Percentiles rank a stretch among this genome's conserved stretches.
phyloP scores from a whole-genome alignment of 2,797 vertebrate species.

The Acrocephalus scirpaceus region DNA sequence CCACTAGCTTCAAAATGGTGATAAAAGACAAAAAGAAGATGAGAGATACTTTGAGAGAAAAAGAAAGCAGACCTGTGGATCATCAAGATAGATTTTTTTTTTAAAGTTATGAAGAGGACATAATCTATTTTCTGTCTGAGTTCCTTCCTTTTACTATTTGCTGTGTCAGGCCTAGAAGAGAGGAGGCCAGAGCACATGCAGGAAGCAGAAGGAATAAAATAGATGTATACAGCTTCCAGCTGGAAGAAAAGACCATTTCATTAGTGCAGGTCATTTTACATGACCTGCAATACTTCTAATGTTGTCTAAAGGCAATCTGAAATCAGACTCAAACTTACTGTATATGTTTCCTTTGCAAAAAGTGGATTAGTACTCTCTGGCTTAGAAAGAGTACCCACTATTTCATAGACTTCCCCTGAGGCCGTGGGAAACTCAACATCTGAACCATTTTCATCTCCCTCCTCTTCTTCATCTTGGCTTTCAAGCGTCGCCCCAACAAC shows the following conservation, averaged over 20 bases:
- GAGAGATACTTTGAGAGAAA: not conserved
- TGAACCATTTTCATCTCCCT: slow-evolving; percentile 52
- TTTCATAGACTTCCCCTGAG: slow-evolving; percentile 69
- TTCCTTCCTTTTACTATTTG: not conserved
- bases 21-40: not conserved
- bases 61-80: not conserved
- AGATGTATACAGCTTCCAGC: not conserved
- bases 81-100: not conserved
- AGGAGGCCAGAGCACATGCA: not conserved
- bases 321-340: slow-evolving; percentile 74
- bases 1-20: not conserved
- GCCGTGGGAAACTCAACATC: not conserved
- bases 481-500: slow-evolving; percentile 70
- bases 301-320: not conserved
- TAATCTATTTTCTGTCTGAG: not conserved
- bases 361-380: not conserved
- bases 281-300: not conserved
- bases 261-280: not conserved
- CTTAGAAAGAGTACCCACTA: slow-evolving; percentile 85
- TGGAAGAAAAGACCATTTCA: not conserved
- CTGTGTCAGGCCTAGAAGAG: not conserved
- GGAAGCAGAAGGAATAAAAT: not conserved
- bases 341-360: slow-evolving; percentile 78
- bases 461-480: slow-evolving; percentile 63
- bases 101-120: not conserved